Evolutionary conservation across 2,797 vertebrate species (phyloP), one percentile per base, ranked within the genome.

Genomic region (Myotis vivesi): DNA sequence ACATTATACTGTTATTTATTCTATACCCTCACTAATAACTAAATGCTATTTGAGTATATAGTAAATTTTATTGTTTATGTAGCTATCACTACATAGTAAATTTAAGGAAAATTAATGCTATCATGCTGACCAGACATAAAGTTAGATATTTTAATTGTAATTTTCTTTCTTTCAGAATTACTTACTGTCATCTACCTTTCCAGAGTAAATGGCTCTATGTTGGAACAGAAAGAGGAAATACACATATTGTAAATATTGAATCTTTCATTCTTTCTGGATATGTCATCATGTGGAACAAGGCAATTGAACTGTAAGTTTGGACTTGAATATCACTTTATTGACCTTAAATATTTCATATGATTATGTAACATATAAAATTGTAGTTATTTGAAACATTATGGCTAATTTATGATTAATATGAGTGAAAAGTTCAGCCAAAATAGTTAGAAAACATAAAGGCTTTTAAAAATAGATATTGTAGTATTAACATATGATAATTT

Each of bases 211-310:
- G 99, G 99, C 99, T 99, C 88, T 99, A 99, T 30, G 99, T 99
- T 98, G 99, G 99, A 95, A 99, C 99, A 53, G 99, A 99, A 98
- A 99, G 99, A 11, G 99, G 99, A 93, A 99, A 99, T 98, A 99
- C 99, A 83, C 99, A 99, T 98, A 99, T 99, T 96, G 99, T 99
- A 99, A 99, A 99, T 98, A 99, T 99, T 15, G 99, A 99, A 97
- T 99, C 99, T 98, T 99, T 99, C 97, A 95, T 99, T 98, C 98
- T 99, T 97, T 99, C 99, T 46, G 99, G 99, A 98, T 99, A 99
- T 41, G 99, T 99, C 98, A 99, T 99, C 97, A 99, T 99, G 99
- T 99, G 99, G 99, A 99, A 99, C 98, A 99, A 99, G 98, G 99
- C 99, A 98, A 99, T 99, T 98, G 99, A 99, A 98, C 98, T 99